A percentile compares a stretch with the other conserved stretches of the same genome.
phyloP scores from a whole-genome alignment of 2,888 invertebrate genomes.

The Andricus curvator region DNA sequence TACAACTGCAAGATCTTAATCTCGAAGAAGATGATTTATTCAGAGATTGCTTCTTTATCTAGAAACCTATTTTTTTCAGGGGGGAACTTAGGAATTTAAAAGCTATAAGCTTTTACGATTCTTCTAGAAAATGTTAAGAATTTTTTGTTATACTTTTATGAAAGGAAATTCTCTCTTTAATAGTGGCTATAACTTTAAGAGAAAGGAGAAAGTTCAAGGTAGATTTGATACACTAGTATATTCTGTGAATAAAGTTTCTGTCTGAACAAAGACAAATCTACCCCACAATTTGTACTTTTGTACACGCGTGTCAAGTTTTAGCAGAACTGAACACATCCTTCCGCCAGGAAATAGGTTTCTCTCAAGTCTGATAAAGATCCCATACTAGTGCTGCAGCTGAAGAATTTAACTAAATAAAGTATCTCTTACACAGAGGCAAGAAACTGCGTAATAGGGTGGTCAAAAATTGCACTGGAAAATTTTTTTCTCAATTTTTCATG shows the following conservation, averaged over 20 bases:
- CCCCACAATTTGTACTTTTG: background rate
- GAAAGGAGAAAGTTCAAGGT: background rate
- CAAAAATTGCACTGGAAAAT: too few relatives aligned
- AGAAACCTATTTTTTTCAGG: background rate
- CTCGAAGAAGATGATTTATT: background rate
- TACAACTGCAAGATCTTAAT: background rate
- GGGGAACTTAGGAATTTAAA: too few relatives aligned
- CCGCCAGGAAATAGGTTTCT: background rate
- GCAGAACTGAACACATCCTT: background rate
- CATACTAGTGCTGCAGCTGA: too few relatives aligned
- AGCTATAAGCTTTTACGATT: too few relatives aligned
- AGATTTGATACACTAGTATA: background rate
- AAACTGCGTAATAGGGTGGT: too few relatives aligned
- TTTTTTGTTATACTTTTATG: too few relatives aligned
- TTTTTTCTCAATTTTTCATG: too few relatives aligned
- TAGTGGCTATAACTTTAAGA: background rate
- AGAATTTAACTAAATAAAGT: background rate
- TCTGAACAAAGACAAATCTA: background rate
- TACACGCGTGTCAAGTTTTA: background rate
- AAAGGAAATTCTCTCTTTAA: too few relatives aligned
- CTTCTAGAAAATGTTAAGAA: too few relatives aligned
- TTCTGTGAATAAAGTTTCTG: background rate
- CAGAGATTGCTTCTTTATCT: background rate
- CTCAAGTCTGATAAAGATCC: background rate
- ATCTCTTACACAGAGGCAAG: background rate